Evolutionary conservation across 2,113 vertebrate species (phyloP).

Genomic region (Lichenostomus cassidix): DNA sequence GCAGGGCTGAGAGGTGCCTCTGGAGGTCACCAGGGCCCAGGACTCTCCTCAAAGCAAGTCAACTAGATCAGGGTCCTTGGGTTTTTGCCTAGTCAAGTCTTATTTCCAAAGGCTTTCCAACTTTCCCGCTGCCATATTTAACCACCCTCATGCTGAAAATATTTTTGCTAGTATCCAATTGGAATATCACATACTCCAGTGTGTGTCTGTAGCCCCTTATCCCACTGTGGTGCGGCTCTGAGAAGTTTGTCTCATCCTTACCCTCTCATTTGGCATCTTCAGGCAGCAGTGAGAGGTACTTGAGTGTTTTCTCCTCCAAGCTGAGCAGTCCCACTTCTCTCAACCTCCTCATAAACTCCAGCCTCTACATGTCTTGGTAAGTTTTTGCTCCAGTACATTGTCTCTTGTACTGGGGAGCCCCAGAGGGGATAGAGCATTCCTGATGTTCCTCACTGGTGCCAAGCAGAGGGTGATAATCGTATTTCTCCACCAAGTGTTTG

Average conservation of each 20-base stretch:
- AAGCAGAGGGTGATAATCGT: background rate
- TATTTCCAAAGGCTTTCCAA: background rate
- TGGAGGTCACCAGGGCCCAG: background rate
- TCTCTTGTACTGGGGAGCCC: background rate
- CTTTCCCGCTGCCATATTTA: background rate
- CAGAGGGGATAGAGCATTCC: background rate
- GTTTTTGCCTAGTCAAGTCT: background rate
- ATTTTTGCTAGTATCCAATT: background rate
- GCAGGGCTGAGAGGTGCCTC: background rate
- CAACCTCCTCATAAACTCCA: background rate
- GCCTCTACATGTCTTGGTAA: background rate
- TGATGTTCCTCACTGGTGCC: background rate
- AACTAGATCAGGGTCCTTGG: background rate
- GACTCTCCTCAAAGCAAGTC: background rate
- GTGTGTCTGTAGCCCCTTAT: background rate
- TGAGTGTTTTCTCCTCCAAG: background rate
- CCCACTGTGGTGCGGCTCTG: rapidly evolving
- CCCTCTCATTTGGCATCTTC: background rate
- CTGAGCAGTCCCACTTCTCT: background rate
- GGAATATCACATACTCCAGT: background rate
- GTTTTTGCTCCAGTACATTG: rapidly evolving
- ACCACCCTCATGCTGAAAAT: background rate
- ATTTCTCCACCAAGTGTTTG: background rate
- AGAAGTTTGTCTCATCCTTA: background rate
- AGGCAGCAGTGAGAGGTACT: background rate